Percentiles rank a stretch among this genome's conserved stretches.
Conservation (phyloP, 2,888 invertebrate genomes). For the Buathra laborator region DNA sequence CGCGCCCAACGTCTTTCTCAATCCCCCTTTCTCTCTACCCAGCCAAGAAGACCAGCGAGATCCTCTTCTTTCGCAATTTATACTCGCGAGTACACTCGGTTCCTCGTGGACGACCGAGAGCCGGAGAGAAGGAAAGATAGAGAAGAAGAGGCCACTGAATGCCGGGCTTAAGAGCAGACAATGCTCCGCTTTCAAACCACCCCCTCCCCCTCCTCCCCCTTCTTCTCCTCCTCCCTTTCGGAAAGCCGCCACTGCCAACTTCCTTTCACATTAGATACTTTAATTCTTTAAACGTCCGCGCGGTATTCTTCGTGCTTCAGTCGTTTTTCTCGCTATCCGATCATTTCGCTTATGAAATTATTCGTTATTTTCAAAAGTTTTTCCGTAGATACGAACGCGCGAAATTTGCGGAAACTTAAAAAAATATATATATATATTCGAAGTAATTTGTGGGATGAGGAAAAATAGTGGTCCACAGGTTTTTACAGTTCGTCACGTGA, state of each 20-base stretch:
- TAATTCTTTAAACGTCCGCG: constrained; percentile 82
- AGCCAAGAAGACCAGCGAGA: constrained; percentile 66
- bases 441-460: no score
- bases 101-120: constrained; percentile 52
- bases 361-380: not conserved
- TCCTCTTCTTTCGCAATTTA: constrained; percentile 82
- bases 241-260: constrained; percentile 72
- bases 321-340: constrained; percentile 33
- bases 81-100: constrained; percentile 74
- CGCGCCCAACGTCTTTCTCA: constrained; percentile 69
- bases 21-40: constrained; percentile 73
- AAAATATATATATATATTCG: not conserved
- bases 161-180: constrained; percentile 84
- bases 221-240: constrained; percentile 18
- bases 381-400: not conserved
- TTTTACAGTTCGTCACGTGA: not conserved
- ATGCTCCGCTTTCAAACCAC: constrained; percentile 78
- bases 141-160: constrained; percentile 81
- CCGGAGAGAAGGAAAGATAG: constrained; percentile 72
- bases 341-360: constrained; percentile 32
- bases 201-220: not conserved
- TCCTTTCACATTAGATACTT: constrained; percentile 84
- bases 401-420: not conserved
- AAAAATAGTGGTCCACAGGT: no score
- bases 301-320: constrained; percentile 65